Evolutionary conservation across 1,140 invertebrate species (phyloP).

Genomic region (Macrobrachium nipponense): DNA sequence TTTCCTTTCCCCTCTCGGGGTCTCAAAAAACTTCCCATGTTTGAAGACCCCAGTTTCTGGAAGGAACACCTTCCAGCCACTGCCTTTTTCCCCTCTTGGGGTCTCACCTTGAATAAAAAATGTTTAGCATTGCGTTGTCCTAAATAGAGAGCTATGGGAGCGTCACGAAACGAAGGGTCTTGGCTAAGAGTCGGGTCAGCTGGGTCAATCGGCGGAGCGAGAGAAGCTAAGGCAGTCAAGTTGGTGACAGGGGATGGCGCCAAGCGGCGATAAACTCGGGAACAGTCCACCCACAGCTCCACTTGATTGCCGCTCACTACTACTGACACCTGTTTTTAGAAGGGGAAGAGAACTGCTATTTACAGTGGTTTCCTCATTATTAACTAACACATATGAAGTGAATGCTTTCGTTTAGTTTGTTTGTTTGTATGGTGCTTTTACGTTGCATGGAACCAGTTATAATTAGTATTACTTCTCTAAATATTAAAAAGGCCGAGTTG

Average conservation of each 20-base stretch:
- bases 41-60: no score
- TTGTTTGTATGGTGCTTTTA: no score
- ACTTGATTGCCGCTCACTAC: conserved; percentile 84
- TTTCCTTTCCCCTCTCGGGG: not conserved
- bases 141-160: conserved; percentile 80
- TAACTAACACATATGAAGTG: no score
- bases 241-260: conserved; percentile 69
- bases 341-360: not conserved
- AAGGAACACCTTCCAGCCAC: not conserved
- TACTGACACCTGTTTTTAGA: conserved; percentile 75
- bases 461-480: no score
- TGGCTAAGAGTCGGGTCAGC: conserved; percentile 41
- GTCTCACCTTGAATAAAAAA: conserved; percentile 86
- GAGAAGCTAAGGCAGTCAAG: conserved; percentile 44
- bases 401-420: no score
- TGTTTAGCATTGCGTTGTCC: conserved; percentile 87
- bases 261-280: conserved; percentile 82
- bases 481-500: no score
- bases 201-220: conserved; percentile 49
- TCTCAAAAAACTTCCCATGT: conserved; percentile 67
- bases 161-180: conserved; percentile 42
- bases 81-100: not conserved
- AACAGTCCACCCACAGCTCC: conserved; percentile 87
- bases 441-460: no score
- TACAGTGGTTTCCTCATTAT: no score